A percentile compares a stretch with the other conserved stretches of the same genome.
Evolutionary conservation across 2,113 vertebrate genomes (phyloP).

Genomic region (Malurus elegans): DNA sequence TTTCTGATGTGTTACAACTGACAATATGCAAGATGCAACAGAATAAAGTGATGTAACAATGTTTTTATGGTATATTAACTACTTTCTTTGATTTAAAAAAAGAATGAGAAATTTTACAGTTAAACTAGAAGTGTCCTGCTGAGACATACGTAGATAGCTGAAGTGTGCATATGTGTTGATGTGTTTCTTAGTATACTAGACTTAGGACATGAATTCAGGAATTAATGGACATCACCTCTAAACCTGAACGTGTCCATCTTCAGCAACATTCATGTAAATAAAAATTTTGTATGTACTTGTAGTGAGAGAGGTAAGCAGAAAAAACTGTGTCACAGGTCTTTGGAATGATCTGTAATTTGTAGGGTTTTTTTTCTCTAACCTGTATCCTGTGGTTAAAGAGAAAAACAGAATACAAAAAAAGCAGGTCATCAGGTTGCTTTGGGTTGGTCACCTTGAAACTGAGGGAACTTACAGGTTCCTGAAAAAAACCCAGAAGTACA

Average conservation of each 20-base stretch:
- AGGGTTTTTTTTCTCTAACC: not conserved
- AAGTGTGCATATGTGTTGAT: not conserved
- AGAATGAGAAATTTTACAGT: not conserved
- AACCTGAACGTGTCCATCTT: not conserved
- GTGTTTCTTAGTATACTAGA: not conserved
- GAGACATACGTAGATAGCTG: not conserved
- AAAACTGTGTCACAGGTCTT: not conserved
- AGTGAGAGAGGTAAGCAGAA: not conserved
- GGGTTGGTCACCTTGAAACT: not conserved
- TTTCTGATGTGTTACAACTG: not conserved
- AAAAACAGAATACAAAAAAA: not conserved
- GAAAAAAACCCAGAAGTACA: not conserved
- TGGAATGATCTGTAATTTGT: not conserved
- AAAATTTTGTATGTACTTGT: not conserved
- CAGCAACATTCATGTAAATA: not conserved
- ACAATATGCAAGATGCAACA: not conserved
- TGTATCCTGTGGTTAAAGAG: not conserved
- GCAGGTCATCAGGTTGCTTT: not conserved
- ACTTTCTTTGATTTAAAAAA: not conserved
- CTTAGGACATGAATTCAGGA: not conserved
- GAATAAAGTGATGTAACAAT: not conserved
- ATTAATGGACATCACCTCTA: not conserved
- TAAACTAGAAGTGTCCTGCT: not conserved
- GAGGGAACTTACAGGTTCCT: not conserved
- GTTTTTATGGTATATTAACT: not conserved